Percentiles rank a stretch among this genome's conserved stretches.
These are phyloP conservation scores for Drosophila rhopaloa DNA, from an alignment of 1,140 invertebrate genomes.

Conservation along the genomic window DNA sequence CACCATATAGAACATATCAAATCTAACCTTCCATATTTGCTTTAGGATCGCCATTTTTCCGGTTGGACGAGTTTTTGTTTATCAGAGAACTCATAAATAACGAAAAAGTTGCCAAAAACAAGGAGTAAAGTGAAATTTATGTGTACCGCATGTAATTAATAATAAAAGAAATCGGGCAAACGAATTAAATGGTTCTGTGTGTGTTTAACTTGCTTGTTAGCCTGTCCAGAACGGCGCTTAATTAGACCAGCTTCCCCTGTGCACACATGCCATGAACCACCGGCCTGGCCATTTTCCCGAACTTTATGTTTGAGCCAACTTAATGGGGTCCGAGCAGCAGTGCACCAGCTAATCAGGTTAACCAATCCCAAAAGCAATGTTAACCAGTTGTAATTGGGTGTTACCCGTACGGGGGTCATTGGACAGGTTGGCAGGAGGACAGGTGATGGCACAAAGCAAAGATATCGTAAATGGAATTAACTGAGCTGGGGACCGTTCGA, in stretches of 20 bases:
- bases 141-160: constrained; percentile 61
- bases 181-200: constrained; percentile 58
- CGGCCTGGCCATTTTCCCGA: constrained; percentile 7
- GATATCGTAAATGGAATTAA: constrained; percentile 34
- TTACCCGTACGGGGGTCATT: constrained; percentile 12
- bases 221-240: constrained; percentile 44
- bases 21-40: constrained; percentile 21
- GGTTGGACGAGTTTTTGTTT: constrained; percentile 20
- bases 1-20: constrained; percentile 14
- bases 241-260: constrained; percentile 45
- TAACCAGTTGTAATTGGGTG: constrained; percentile 51
- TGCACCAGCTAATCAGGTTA: constrained; percentile 41
- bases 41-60: constrained; percentile 34
- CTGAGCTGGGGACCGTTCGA: not conserved
- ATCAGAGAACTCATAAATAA: constrained; percentile 48
- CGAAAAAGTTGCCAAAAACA: constrained; percentile 38
- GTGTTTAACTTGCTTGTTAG: constrained; percentile 46
- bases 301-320: constrained; percentile 42
- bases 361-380: constrained; percentile 51
- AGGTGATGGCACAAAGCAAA: constrained; percentile 33
- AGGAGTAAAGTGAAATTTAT: constrained; percentile 49
- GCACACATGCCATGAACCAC: not conserved
- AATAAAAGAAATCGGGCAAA: constrained; percentile 58
- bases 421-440: not conserved
- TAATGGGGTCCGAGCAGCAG: constrained; percentile 35